Conservation (phyloP, 2,113 vertebrate genomes). For the Falco punctatus region DNA sequence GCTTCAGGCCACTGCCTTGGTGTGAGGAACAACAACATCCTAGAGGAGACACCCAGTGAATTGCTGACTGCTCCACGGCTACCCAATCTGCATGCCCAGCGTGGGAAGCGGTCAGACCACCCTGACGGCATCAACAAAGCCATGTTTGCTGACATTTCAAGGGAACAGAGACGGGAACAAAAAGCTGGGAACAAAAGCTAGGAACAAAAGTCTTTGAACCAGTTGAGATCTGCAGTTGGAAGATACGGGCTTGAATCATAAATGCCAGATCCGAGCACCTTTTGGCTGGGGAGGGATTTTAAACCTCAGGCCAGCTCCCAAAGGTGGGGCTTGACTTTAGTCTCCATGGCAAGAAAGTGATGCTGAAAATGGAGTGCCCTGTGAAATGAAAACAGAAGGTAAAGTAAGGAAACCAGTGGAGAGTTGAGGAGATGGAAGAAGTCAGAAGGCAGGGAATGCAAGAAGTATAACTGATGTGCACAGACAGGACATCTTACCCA, state of each 20-base stretch:
- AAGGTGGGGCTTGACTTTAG: not conserved
- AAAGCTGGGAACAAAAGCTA: constrained; percentile 29
- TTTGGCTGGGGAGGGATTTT: not conserved
- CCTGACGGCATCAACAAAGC: constrained; percentile 35
- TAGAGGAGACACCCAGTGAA: constrained; percentile 16
- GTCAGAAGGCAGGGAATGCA: not conserved
- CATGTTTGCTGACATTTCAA: constrained; percentile 63
- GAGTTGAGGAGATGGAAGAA: not conserved
- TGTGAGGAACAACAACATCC: constrained; percentile 40
- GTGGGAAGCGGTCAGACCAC: constrained; percentile 56
- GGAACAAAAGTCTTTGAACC: constrained; percentile 34
- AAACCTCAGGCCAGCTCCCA: not conserved
- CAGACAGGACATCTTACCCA: not conserved
- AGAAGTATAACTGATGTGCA: not conserved
- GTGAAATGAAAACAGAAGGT: not conserved
- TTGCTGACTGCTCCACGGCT: not conserved
- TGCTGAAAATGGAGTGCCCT: not conserved
- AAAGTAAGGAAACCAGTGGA: not conserved
- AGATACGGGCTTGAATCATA: not conserved
- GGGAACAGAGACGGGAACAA: constrained; percentile 6
- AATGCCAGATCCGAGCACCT: not conserved
- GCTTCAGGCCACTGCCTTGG: constrained; percentile 30
- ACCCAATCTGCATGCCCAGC: not conserved
- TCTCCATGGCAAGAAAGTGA: not conserved
- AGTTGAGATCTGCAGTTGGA: not conserved